These are phyloP conservation scores for Tigriopus japonicus DNA, from an alignment of 1,140 invertebrate genomes.

Conservation along the genomic window DNA sequence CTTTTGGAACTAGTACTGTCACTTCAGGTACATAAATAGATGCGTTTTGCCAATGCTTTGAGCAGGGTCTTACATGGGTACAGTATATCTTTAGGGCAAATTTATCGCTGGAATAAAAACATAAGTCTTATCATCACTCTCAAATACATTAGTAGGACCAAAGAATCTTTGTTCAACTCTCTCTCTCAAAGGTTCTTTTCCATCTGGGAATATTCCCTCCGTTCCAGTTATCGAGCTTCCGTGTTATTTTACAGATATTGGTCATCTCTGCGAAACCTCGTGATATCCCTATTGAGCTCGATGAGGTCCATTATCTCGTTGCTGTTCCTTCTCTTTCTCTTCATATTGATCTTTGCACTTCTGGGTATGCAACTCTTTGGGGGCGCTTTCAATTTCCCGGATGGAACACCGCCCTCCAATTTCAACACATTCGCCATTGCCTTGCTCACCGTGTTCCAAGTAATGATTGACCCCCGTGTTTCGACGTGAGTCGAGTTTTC, in stretches of 20 bases:
- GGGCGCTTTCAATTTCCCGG: constrained; percentile 92
- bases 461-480: constrained; percentile 25
- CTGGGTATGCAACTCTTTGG: constrained; percentile 99
- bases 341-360: constrained; percentile 99
- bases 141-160: too few species aligned
- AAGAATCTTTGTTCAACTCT: too few species aligned
- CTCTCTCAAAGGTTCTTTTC: too few species aligned
- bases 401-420: constrained; percentile 85
- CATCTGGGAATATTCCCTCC: too few species aligned
- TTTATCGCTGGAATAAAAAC: too few species aligned
- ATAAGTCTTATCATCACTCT: too few species aligned
- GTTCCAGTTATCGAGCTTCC: too few species aligned
- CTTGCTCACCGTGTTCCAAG: constrained; percentile 97
- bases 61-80: too few species aligned
- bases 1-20: too few species aligned
- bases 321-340: constrained; percentile 98
- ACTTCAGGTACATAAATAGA: too few species aligned
- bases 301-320: constrained; percentile 99
- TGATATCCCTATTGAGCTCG: constrained; percentile 95
- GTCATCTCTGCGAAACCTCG: constrained; percentile 92
- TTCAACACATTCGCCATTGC: constrained; percentile 99
- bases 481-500: not conserved
- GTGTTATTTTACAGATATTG: constrained; percentile 49
- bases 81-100: too few species aligned
- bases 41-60: too few species aligned